These are phyloP conservation scores for Channa argus DNA, from an alignment of 2,113 vertebrate species.

Conservation along the genomic window DNA sequence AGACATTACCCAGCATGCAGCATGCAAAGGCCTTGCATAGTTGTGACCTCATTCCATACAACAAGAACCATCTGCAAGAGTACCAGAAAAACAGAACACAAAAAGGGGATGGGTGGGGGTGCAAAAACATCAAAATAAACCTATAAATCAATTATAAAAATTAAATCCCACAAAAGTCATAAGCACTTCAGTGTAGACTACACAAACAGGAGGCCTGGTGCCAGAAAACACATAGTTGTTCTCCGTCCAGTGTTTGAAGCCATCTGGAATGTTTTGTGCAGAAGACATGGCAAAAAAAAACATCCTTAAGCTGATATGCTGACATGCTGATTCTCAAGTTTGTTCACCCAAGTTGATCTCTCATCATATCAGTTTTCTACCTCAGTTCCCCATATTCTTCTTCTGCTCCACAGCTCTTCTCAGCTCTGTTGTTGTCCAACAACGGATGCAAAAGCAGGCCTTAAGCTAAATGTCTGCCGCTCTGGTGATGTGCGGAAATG, in stretches of 20 bases:
- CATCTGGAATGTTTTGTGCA: slow-evolving; percentile 59
- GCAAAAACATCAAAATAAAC: slow-evolving; percentile 57
- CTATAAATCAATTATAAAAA: slow-evolving; percentile 62
- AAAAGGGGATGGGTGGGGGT: slow-evolving; percentile 24
- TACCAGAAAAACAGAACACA: not conserved
- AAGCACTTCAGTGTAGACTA: slow-evolving; percentile 46
- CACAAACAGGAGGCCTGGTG: slow-evolving; percentile 52
- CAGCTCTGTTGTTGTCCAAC: not conserved
- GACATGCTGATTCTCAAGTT: slow-evolving; percentile 21
- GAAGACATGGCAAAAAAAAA: slow-evolving; percentile 24
- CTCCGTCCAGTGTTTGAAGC: slow-evolving; percentile 46
- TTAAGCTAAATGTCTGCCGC: slow-evolving; percentile 3
- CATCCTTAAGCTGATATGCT: slow-evolving; percentile 6
- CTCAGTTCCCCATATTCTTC: not conserved
- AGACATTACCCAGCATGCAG: slow-evolving; percentile 54
- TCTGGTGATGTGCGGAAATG: slow-evolving; percentile 35
- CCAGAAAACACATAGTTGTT: slow-evolving; percentile 54
- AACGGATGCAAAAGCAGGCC: not conserved
- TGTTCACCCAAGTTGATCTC: slow-evolving; percentile 38
- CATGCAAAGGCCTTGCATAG: slow-evolving; percentile 44
- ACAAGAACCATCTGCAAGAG: slow-evolving; percentile 64
- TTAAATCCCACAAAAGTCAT: slow-evolving; percentile 35
- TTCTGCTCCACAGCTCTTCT: not conserved
- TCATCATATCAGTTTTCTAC: not conserved
- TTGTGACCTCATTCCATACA: slow-evolving; percentile 63